These are phyloP conservation scores for Bubo bubo DNA, from an alignment of 2,113 vertebrate species.

Conservation along the genomic window DNA sequence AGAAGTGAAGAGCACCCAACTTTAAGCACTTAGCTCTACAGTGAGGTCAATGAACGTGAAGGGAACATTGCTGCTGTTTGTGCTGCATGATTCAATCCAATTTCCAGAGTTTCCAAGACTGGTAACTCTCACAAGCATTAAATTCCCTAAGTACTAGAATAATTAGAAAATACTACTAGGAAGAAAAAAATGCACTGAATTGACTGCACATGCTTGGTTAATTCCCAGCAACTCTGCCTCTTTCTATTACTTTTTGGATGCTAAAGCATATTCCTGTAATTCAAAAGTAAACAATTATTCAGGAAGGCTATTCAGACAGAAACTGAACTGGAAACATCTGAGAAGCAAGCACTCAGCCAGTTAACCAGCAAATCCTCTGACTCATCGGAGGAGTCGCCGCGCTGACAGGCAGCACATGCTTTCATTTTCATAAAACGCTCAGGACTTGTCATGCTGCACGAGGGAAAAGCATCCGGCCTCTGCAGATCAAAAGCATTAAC, in stretches of 20 bases:
- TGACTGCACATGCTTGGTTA: neutral
- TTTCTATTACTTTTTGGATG: neutral
- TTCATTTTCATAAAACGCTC: neutral
- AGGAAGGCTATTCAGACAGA: neutral
- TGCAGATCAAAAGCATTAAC: neutral
- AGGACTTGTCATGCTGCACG: neutral
- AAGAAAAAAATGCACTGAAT: neutral
- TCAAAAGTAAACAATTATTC: conserved; percentile 39
- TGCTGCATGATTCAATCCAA: neutral
- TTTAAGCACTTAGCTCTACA: neutral
- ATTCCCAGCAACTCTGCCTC: neutral
- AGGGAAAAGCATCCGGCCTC: neutral
- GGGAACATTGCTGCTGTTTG: neutral
- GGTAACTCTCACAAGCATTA: neutral
- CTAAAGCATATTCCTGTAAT: conserved; percentile 5
- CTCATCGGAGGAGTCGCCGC: neutral
- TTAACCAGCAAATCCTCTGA: neutral
- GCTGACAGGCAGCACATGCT: neutral
- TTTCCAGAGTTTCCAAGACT: neutral
- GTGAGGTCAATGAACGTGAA: neutral
- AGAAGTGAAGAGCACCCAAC: neutral
- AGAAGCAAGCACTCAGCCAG: neutral
- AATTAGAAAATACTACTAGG: neutral
- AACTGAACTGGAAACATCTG: neutral
- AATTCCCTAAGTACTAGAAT: neutral